Evolutionary conservation across 1,140 invertebrate genomes (phyloP).

Genomic region (Pseudomyrmex gracilis): DNA sequence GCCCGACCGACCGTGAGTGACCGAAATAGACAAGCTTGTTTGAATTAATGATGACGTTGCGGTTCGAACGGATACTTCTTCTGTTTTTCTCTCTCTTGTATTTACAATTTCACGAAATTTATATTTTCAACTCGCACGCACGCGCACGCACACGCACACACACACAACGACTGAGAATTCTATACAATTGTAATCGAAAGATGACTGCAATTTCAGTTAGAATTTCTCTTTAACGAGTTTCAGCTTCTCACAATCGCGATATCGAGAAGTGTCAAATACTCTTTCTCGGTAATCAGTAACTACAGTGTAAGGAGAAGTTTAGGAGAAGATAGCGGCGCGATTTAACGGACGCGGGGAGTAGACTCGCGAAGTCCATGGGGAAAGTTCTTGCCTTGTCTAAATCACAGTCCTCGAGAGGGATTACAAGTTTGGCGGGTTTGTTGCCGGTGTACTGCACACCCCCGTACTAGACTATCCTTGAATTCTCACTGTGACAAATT

Average conservation of each 20-base stretch:
- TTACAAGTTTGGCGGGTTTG: conserved; percentile 77
- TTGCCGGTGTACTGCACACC: conserved; percentile 57
- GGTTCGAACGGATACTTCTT: background rate
- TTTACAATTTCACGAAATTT: background rate
- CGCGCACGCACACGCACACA: too few species aligned
- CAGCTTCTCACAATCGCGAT: background rate
- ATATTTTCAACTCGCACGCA: background rate
- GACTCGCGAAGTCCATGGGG: conserved; percentile 70
- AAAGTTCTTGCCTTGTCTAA: conserved; percentile 80
- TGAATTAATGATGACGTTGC: conserved; percentile 31
- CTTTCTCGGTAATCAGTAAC: background rate
- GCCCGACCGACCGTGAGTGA: conserved; percentile 5
- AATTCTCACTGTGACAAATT: conserved; percentile 77
- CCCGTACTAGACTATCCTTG: conserved; percentile 27
- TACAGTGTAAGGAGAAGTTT: background rate
- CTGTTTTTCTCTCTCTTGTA: background rate
- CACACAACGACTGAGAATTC: too few species aligned
- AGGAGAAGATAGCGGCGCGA: background rate
- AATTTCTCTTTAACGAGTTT: background rate
- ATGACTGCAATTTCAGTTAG: too few species aligned
- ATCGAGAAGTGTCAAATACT: background rate
- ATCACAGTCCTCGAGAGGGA: conserved; percentile 78
- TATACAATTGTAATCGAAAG: too few species aligned
- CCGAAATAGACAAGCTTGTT: background rate
- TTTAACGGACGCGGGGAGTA: conserved; percentile 6